Evolutionary conservation across 2,888 invertebrate species (phyloP).

Genomic region (Sinotaia quadrata): DNA sequence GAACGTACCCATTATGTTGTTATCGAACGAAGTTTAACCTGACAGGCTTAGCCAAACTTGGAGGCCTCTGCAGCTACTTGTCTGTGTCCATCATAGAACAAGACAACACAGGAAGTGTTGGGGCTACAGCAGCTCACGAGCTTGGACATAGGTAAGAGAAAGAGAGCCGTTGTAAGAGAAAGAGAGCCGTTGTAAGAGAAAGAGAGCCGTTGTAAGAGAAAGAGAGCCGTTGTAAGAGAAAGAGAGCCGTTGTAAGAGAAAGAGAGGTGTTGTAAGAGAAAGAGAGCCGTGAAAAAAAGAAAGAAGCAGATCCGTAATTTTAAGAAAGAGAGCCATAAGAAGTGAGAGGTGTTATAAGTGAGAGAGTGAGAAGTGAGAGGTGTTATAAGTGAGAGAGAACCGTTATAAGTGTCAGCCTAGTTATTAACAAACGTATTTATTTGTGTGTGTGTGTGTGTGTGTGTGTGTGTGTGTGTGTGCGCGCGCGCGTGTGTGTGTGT

Average conservation of each 20-base stretch:
- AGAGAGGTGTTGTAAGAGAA: background rate
- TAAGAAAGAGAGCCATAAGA: too few species aligned
- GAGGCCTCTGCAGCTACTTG: conserved; percentile 33
- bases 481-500: background rate
- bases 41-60: conserved; percentile 37
- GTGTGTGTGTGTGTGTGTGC: background rate
- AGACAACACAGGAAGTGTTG: conserved; percentile 38
- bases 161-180: background rate
- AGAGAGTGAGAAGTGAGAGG: too few species aligned
- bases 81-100: conserved; percentile 41
- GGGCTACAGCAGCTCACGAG: conserved; percentile 40
- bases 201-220: conserved; percentile 8
- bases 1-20: too few species aligned
- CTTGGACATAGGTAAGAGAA: conserved; percentile 37
- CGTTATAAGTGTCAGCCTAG: background rate
- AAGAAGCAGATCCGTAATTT: too few species aligned
- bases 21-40: too few species aligned
- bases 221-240: background rate
- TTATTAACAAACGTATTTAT: background rate
- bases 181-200: background rate
- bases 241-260: background rate
- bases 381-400: background rate
- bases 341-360: too few species aligned
- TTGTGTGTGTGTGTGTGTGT: too few species aligned
- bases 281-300: too few species aligned